Base-by-base conservation (phyloP, 2,888 invertebrate species). In the Pardosa pseudoannulata region DNA sequence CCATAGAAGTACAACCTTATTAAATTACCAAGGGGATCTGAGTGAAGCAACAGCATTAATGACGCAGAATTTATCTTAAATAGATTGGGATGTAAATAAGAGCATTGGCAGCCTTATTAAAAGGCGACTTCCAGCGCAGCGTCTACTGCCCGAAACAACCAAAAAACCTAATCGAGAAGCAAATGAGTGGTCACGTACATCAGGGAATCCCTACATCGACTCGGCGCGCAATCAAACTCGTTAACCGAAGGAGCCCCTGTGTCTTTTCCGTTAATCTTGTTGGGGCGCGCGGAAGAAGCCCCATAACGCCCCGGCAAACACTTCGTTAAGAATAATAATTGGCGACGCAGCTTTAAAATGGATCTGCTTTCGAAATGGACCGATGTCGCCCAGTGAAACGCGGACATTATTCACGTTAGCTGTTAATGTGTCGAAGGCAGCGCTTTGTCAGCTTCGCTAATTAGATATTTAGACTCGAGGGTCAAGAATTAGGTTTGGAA, bases 321-420 rank as follows among this genome's bases (percentile, higher is more conserved):
- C 23, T 56, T 56, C 56, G 56, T 56, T 56, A 56, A n/a, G 56
- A 56, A 56, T 56, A 56, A 56, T 56, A 56, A 56, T 56, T 56
- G 56, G 56, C 19, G 56, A 23, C 1, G 23, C 23, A 56, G 56
- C 56, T 56, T 56, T 56, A 23, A 56, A 56, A 56, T 5, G 56
- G 56, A 23, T 9, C 16, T 46, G 5, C 36, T 36, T 7, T 36
- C 36, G 9, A 9, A 7, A 9, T 36, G 36, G 36, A 36, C 36
- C 9, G 36, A 5, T 36, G 5, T 36, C 36, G 36, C 36, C 6
- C 6, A 36, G n/a, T n/a, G n/a, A n/a, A n/a, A n/a, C n/a, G n/a
- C n/a, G n/a, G n/a, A n/a, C n/a, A n/a, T n/a, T n/a, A n/a, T n/a
- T n/a, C n/a, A n/a, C n/a, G n/a, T n/a, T n/a, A n/a, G n/a, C n/a